These are phyloP conservation scores for Diorhabda carinulata DNA, from an alignment of 1,140 invertebrate species.

Conservation along the genomic window DNA sequence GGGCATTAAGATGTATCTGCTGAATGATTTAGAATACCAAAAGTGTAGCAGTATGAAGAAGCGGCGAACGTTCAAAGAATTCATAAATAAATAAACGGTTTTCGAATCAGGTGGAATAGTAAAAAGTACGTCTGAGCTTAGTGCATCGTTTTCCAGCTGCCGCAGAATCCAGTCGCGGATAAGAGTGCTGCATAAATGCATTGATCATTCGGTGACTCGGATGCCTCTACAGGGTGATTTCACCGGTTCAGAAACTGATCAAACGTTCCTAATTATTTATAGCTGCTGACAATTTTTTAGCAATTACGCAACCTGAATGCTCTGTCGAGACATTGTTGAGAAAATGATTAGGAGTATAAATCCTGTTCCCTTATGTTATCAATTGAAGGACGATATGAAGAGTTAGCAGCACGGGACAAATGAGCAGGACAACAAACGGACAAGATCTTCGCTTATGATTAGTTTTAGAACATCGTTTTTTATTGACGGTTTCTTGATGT, in stretches of 20 bases:
- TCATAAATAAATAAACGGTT: slow-evolving; percentile 26
- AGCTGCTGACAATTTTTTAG: no score
- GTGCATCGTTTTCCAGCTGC: slow-evolving; percentile 28
- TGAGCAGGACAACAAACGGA: no score
- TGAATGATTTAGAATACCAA: slow-evolving; percentile 26
- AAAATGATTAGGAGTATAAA: no score
- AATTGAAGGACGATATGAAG: no score
- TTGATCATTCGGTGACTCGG: slow-evolving; percentile 38
- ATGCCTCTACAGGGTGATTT: slow-evolving; percentile 11
- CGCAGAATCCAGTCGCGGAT: slow-evolving; percentile 35
- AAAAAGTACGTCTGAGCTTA: slow-evolving; percentile 35
- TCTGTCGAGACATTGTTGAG: no score
- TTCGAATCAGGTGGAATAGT: slow-evolving; percentile 24
- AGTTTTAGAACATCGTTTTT: no score
- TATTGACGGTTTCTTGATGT: no score
- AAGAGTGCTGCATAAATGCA: slow-evolving; percentile 42
- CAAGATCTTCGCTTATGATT: no score
- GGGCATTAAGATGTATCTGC: slow-evolving; percentile 29
- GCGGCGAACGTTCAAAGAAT: slow-evolving; percentile 19
- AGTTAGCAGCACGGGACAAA: no score
- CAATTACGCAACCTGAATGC: no score
- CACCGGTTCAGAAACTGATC: not conserved
- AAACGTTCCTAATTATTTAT: no score
- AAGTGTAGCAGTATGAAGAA: slow-evolving; percentile 21
- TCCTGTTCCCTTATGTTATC: no score